These are phyloP conservation scores for Scaptomyza pallida DNA, from an alignment of 1,140 invertebrate genomes.

Conservation along the genomic window DNA sequence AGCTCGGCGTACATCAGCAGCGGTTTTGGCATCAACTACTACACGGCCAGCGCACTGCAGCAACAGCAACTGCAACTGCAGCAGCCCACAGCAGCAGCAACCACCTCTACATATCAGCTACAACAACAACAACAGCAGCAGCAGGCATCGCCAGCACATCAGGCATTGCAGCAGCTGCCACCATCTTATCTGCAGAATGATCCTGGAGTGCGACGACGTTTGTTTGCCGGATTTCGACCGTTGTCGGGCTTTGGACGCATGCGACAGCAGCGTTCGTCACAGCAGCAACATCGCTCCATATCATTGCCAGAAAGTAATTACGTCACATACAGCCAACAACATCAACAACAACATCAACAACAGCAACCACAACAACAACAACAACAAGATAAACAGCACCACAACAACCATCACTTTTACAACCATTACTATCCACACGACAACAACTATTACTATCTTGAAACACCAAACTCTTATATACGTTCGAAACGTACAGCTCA, in stretches of 20 bases:
- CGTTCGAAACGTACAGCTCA: constrained; percentile 31
- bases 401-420: constrained; percentile 23
- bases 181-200: constrained; percentile 64
- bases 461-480: constrained; percentile 18
- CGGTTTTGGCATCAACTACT: constrained; percentile 81
- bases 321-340: constrained; percentile 56
- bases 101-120: constrained; percentile 34
- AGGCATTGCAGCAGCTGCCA: constrained; percentile 34
- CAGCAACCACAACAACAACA: constrained; percentile 13
- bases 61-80: constrained; percentile 40
- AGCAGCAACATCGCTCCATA: constrained; percentile 88
- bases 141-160: constrained; percentile 41
- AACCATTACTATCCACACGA: constrained; percentile 33
- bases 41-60: constrained; percentile 58
- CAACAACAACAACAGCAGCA: constrained; percentile 44
- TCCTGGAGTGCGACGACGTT: constrained; percentile 87
- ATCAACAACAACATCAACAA: constrained; percentile 28
- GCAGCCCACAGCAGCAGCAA: constrained; percentile 45
- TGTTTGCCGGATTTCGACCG: constrained; percentile 90
- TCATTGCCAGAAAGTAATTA: constrained; percentile 92
- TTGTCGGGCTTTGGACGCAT: constrained; percentile 89
- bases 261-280: constrained; percentile 86
- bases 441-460: constrained; percentile 4
- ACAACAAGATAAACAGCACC: constrained; percentile 26
- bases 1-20: constrained; percentile 78